Percentiles rank a stretch among this genome's conserved stretches.
These are phyloP conservation scores for Dryobota labecula DNA, from an alignment of 2,888 invertebrate genomes.

Conservation along the genomic window DNA sequence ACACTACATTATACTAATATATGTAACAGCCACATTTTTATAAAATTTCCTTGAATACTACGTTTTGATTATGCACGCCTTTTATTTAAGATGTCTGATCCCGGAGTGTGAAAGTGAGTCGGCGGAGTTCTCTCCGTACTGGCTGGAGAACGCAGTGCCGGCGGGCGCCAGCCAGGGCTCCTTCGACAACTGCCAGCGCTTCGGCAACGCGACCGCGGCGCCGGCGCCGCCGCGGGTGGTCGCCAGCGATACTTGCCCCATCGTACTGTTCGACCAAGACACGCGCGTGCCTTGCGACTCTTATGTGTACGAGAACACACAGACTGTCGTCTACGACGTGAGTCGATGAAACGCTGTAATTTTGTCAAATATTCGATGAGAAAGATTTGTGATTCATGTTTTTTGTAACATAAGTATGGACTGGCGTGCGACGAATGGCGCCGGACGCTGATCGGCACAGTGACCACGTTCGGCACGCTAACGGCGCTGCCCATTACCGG, in stretches of 20 bases:
- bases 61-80: too few relatives aligned
- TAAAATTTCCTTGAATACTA: too few relatives aligned
- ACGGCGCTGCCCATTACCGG: conserved; percentile 92
- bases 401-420: conserved; percentile 84
- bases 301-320: conserved; percentile 77
- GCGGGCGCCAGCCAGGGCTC: conserved; percentile 39
- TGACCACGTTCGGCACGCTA: conserved; percentile 92
- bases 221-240: neutral
- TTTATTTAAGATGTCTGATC: too few relatives aligned
- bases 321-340: conserved; percentile 83
- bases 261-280: conserved; percentile 73
- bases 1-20: too few relatives aligned
- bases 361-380: neutral
- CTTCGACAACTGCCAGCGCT: conserved; percentile 86
- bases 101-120: too few relatives aligned
- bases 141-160: too few relatives aligned
- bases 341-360: conserved; percentile 59
- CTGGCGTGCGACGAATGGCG: conserved; percentile 93
- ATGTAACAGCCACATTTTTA: too few relatives aligned
- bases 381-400: neutral
- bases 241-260: conserved; percentile 69
- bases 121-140: too few relatives aligned
- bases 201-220: conserved; percentile 36
- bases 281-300: conserved; percentile 70
- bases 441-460: conserved; percentile 92